Conservation (phyloP, 2,888 invertebrate species). For the Nomada goodeniana region DNA sequence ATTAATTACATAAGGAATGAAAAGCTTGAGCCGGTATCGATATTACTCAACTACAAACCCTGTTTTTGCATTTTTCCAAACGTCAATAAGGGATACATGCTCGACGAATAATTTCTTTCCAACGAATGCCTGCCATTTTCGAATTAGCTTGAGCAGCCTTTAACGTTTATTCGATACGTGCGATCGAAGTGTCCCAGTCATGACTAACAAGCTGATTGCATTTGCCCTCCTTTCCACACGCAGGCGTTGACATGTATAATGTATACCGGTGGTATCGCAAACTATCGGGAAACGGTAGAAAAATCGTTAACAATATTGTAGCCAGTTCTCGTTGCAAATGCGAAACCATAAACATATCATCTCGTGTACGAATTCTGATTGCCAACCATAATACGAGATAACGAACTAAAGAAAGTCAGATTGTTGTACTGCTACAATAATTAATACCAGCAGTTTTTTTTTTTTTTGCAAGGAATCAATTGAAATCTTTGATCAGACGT, state of each 20-base stretch:
- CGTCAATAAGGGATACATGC: conserved; percentile 27
- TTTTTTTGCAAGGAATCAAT: too few species aligned
- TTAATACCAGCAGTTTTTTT: too few species aligned
- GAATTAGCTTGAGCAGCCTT: conserved; percentile 67
- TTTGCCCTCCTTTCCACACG: conserved; percentile 47
- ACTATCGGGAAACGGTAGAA: conserved; percentile 51
- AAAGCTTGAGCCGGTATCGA: conserved; percentile 23
- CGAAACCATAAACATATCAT: neutral
- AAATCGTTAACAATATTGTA: conserved; percentile 55
- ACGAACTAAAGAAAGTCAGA: too few species aligned
- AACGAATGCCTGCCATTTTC: conserved; percentile 64
- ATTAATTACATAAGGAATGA: conserved; percentile 36
- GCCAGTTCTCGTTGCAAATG: too few species aligned
- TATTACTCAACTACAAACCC: neutral
- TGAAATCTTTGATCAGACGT: too few species aligned
- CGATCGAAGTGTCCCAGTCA: conserved; percentile 60
- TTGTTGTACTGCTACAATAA: too few species aligned
- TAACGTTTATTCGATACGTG: conserved; percentile 64
- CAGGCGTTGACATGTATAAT: conserved; percentile 40
- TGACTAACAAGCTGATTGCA: conserved; percentile 65
- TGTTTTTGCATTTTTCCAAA: conserved; percentile 1
- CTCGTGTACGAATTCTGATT: too few species aligned
- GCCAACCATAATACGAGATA: too few species aligned
- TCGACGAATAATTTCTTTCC: conserved; percentile 66
- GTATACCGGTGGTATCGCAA: conserved; percentile 49